phyloP scores from a whole-genome alignment of 2,797 vertebrate species.

The Remorina albescens region DNA sequence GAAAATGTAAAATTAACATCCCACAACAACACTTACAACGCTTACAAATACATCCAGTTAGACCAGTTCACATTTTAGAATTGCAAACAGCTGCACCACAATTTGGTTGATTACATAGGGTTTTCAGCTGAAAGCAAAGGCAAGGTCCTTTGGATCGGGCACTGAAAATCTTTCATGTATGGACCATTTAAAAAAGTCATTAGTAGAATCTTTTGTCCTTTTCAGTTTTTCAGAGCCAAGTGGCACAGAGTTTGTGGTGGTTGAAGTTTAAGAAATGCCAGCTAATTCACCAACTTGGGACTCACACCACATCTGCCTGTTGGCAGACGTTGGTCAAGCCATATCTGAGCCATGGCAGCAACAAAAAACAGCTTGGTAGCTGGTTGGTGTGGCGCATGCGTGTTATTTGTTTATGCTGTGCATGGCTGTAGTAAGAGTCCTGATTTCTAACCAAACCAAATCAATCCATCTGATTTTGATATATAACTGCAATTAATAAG shows the following conservation, averaged over 20 bases:
- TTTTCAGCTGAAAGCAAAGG: background rate
- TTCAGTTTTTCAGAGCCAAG: background rate
- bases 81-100: background rate
- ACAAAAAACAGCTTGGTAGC: constrained; percentile 34
- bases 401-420: constrained; percentile 17
- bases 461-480: constrained; percentile 11
- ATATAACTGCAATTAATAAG: background rate
- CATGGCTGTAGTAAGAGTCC: constrained; percentile 10
- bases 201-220: constrained; percentile 16
- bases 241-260: constrained; percentile 12
- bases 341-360: constrained; percentile 52
- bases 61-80: background rate
- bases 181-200: background rate
- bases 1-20: background rate
- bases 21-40: background rate
- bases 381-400: constrained; percentile 10
- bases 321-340: constrained; percentile 48
- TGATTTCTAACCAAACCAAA: constrained; percentile 1
- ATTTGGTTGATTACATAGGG: background rate
- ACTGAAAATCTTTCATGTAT: background rate
- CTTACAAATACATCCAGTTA: background rate
- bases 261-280: constrained; percentile 51
- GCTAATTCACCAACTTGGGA: constrained; percentile 41
- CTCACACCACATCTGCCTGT: constrained; percentile 42
- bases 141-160: background rate